phyloP scores from a whole-genome alignment of 2,797 vertebrate genomes.

The Uromys caudimaculatus region DNA sequence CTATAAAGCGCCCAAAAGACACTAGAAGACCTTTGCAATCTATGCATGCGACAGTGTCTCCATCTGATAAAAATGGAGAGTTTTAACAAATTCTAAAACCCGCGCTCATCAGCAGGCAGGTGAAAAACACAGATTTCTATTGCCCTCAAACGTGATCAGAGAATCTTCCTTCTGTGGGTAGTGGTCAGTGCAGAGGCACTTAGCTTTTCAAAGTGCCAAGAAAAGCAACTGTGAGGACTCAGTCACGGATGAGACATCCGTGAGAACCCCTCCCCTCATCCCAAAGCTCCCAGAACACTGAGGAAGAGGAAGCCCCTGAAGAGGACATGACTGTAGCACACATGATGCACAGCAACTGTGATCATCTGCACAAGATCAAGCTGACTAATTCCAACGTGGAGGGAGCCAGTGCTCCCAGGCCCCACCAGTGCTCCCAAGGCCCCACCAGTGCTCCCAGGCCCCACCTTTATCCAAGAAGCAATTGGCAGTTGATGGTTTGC shows the following conservation, averaged over 20 bases:
- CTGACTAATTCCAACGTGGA: neutral
- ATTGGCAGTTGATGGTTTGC: neutral
- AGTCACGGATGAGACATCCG: neutral
- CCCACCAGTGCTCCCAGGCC: too few relatives aligned
- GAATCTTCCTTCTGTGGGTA: neutral
- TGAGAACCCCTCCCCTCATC: neutral
- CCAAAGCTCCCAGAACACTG: neutral
- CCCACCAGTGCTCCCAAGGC: too few relatives aligned
- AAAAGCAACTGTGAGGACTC: neutral
- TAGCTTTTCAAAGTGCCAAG: neutral
- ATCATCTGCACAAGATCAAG: neutral
- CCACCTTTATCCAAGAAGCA: neutral
- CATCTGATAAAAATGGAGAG: neutral
- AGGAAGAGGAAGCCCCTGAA: neutral
- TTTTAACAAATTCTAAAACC: neutral
- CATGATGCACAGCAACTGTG: neutral
- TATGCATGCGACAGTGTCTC: neutral
- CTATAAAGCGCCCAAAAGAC: neutral
- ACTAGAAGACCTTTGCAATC: neutral
- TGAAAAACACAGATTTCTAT: neutral
- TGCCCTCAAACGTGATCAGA: neutral
- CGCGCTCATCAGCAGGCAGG: neutral
- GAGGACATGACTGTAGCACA: neutral
- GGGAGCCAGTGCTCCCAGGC: neutral
- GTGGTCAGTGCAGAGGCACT: neutral